Evolutionary conservation across 2,888 invertebrate species (phyloP).

Genomic region (Mythimna vitellina): DNA sequence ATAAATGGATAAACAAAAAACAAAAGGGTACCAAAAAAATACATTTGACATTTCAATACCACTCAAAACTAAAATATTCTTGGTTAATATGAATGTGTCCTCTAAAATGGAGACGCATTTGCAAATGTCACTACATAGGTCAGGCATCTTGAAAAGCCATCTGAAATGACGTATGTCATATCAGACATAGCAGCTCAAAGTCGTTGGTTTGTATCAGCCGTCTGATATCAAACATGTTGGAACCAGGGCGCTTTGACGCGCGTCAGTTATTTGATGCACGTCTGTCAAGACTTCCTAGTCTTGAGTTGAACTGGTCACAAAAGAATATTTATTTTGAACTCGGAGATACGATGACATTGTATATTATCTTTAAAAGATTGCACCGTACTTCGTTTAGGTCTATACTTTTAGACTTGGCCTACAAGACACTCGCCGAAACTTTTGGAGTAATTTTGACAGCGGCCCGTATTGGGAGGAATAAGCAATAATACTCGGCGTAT

Average conservation of each 20-base stretch:
- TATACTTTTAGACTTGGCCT: neutral
- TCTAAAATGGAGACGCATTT: neutral
- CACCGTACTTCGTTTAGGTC: neutral
- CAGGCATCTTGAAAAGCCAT: neutral
- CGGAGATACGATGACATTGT: neutral
- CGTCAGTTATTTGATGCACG: slow-evolving; percentile 9
- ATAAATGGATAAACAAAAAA: neutral
- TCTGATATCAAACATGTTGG: slow-evolving; percentile 15
- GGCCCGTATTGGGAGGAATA: slow-evolving; percentile 15
- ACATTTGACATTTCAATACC: too few species aligned
- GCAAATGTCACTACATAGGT: neutral
- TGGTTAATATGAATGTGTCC: neutral
- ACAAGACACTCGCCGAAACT: neutral
- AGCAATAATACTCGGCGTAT: slow-evolving; percentile 31
- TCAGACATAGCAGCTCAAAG: slow-evolving; percentile 3
- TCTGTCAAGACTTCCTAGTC: slow-evolving; percentile 1
- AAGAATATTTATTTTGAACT: neutral
- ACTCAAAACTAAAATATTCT: neutral
- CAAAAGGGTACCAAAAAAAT: too few species aligned
- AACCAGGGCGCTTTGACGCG: neutral
- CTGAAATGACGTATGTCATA: slow-evolving; percentile 7
- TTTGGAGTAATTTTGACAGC: slow-evolving; percentile 32
- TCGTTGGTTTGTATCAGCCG: slow-evolving; percentile 16
- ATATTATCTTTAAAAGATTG: neutral
- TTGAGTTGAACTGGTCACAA: neutral